Percentiles rank a stretch among this genome's conserved stretches.
Evolutionary conservation across 1,140 invertebrate species (phyloP).

Genomic region (Ceratina calcarata): DNA sequence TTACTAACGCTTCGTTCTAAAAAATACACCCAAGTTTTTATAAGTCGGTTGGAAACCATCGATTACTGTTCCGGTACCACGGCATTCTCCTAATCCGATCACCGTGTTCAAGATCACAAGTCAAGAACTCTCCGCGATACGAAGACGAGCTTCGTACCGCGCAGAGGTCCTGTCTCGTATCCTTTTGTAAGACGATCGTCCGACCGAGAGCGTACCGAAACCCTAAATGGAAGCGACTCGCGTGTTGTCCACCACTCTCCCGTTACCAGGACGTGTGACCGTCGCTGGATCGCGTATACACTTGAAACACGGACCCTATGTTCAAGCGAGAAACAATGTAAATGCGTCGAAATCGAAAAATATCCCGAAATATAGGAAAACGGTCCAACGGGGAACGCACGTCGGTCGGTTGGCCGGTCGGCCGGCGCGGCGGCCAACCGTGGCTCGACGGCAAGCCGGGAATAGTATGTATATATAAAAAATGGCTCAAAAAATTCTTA

Average conservation of each 20-base stretch:
- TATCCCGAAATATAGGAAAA: conserved; percentile 35
- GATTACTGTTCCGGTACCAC: conserved; percentile 27
- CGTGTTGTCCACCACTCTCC: background rate
- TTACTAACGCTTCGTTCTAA: conserved; percentile 69
- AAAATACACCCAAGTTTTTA: conserved; percentile 75
- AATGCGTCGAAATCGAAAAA: conserved; percentile 49
- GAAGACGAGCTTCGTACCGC: background rate
- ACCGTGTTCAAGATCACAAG: background rate
- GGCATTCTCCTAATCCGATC: background rate
- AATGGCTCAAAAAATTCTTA: conserved; percentile 46
- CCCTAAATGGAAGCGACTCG: conserved; percentile 26
- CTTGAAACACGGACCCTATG: conserved; percentile 9
- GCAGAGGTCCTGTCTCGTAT: background rate
- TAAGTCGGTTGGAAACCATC: conserved; percentile 47
- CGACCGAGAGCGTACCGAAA: conserved; percentile 17
- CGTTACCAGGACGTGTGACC: background rate
- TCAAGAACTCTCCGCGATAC: background rate
- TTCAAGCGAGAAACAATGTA: conserved; percentile 44
- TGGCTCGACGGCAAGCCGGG: background rate
- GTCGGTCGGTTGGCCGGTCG: background rate
- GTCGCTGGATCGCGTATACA: conserved; percentile 16
- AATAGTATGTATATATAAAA: conserved; percentile 28
- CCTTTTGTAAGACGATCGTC: background rate
- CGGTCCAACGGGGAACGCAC: conserved; percentile 34
- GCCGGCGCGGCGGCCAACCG: no score